Conservation (phyloP, 2,888 invertebrate genomes). For the Anaspis maculata region DNA sequence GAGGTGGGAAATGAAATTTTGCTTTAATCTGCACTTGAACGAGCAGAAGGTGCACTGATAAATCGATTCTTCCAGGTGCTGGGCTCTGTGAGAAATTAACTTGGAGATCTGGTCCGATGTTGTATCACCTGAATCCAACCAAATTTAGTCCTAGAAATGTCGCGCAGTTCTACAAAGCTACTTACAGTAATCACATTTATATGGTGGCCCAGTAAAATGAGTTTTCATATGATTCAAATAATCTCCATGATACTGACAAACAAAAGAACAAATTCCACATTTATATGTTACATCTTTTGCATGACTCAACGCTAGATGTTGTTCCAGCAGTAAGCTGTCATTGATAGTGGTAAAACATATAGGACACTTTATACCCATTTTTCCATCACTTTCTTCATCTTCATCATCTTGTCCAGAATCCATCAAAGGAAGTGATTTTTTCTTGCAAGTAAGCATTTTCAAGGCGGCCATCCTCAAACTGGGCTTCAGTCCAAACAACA, state of each 20-base stretch:
- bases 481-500: constrained; percentile 40
- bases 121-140: constrained; percentile 36
- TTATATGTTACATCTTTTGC: constrained; percentile 51
- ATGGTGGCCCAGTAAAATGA: constrained; percentile 56
- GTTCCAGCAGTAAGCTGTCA: constrained; percentile 45
- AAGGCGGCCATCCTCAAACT: constrained; percentile 39
- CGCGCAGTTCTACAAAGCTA: too few relatives aligned
- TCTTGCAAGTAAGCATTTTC: constrained; percentile 38
- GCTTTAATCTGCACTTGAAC: constrained; percentile 50
- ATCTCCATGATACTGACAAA: constrained; percentile 53
- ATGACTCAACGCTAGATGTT: constrained; percentile 49
- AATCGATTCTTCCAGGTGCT: constrained; percentile 46
- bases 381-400: constrained; percentile 30
- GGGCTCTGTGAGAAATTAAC: constrained; percentile 51
- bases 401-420: constrained; percentile 29
- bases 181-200: constrained; percentile 52
- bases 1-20: constrained; percentile 51
- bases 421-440: constrained; percentile 32
- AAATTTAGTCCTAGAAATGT: too few relatives aligned
- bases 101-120: constrained; percentile 44
- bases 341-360: constrained; percentile 47
- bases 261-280: constrained; percentile 55
- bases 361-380: constrained; percentile 43
- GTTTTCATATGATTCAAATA: constrained; percentile 54
- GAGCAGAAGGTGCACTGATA: constrained; percentile 49